Evolutionary conservation across 2,113 vertebrate species (phyloP).

Genomic region (Nannobrachium achirus): DNA sequence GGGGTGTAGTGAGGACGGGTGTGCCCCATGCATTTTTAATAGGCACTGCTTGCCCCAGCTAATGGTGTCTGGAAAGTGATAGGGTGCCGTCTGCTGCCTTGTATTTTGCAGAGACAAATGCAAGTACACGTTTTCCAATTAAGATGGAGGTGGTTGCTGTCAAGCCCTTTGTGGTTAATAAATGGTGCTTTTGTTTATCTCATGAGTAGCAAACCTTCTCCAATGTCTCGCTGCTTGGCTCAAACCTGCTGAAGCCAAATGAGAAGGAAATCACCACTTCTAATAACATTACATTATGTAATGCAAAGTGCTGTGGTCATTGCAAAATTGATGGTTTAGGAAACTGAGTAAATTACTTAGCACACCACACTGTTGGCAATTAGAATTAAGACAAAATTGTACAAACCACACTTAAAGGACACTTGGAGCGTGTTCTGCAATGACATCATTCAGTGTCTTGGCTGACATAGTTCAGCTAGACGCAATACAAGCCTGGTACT

Average conservation of each 20-base stretch:
- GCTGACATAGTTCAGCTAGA: too few species aligned
- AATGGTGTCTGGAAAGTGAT: slow-evolving; percentile 18
- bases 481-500: too few species aligned
- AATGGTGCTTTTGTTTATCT: background rate
- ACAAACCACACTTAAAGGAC: too few species aligned
- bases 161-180: background rate
- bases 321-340: background rate
- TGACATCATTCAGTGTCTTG: too few species aligned
- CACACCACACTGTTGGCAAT: background rate
- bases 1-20: background rate
- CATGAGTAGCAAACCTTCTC: background rate
- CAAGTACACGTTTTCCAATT: slow-evolving; percentile 17
- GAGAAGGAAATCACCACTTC: background rate
- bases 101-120: slow-evolving; percentile 16
- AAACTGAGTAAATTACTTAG: background rate
- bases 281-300: background rate
- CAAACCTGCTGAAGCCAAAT: background rate
- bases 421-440: too few species aligned
- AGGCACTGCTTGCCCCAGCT: background rate
- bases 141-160: slow-evolving; percentile 5
- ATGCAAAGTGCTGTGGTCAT: background rate
- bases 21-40: slow-evolving; percentile 46
- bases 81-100: slow-evolving; percentile 12
- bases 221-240: background rate
- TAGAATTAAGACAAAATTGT: too few species aligned